A percentile compares a stretch with the other conserved stretches of the same genome.
These are phyloP conservation scores for Labeo catla DNA, from an alignment of 2,113 vertebrate genomes.

Conservation along the genomic window DNA sequence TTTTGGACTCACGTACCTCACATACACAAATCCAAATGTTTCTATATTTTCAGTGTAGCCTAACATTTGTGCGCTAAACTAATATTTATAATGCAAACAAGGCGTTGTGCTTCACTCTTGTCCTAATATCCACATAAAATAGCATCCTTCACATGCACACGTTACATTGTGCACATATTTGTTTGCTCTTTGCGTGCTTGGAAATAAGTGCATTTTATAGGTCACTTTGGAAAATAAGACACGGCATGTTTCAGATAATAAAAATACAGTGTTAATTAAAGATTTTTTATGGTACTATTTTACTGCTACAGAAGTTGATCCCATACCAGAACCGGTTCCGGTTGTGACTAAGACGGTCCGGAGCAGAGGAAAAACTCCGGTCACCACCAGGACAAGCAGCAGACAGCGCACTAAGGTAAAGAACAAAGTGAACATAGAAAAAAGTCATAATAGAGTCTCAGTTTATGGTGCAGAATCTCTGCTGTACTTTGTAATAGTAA, in stretches of 20 bases:
- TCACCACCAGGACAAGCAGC: conserved; percentile 84
- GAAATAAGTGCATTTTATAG: not conserved
- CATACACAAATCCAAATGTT: too few relatives aligned
- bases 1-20: not conserved
- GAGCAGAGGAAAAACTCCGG: conserved; percentile 81
- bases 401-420: conserved; percentile 86
- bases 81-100: too few relatives aligned
- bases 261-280: too few relatives aligned
- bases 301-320: conserved; percentile 13
- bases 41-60: too few relatives aligned
- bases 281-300: too few relatives aligned
- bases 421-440: not conserved
- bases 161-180: not conserved
- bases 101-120: too few relatives aligned
- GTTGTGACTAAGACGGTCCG: conserved; percentile 87
- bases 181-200: not conserved
- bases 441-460: not conserved
- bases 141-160: too few relatives aligned
- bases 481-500: not conserved
- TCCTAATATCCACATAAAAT: too few relatives aligned
- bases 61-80: too few relatives aligned
- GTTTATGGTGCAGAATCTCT: not conserved
- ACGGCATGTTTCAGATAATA: too few relatives aligned
- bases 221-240: not conserved
- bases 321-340: conserved; percentile 79